These are phyloP conservation scores for Bemisia tabaci DNA, from an alignment of 1,140 invertebrate genomes.

Conservation along the genomic window DNA sequence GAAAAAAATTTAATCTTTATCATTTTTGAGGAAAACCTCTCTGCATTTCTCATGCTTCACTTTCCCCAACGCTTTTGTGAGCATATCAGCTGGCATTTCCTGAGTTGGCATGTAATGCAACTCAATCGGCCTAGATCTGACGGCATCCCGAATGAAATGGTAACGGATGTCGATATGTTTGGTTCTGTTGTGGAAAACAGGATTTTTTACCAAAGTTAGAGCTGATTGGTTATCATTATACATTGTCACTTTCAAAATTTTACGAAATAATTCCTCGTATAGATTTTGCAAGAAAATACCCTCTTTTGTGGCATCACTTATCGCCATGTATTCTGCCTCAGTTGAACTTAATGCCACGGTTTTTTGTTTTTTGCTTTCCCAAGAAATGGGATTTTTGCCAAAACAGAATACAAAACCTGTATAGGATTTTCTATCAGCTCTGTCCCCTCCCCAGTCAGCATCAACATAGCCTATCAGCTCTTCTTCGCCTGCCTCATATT, in stretches of 20 bases:
- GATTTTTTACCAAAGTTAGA: constrained; percentile 15
- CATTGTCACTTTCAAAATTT: constrained; percentile 1
- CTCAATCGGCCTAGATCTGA: background rate
- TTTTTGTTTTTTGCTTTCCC: constrained; percentile 6
- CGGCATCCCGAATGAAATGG: constrained; percentile 24
- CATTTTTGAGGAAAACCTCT: no score
- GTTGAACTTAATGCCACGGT: constrained; percentile 4
- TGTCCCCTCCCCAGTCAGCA: constrained; percentile 26
- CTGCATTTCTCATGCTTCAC: background rate
- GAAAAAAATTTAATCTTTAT: no score
- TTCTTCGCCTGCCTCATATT: constrained; percentile 7
- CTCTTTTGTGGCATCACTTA: constrained; percentile 5
- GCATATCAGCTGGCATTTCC: background rate
- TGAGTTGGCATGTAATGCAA: background rate
- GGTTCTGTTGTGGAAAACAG: constrained; percentile 21
- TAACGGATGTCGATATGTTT: constrained; percentile 24
- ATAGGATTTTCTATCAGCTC: constrained; percentile 24
- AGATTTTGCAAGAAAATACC: background rate
- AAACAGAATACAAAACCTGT: constrained; percentile 28
- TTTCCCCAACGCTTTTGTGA: background rate
- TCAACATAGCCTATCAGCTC: constrained; percentile 17
- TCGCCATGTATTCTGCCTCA: constrained; percentile 11
- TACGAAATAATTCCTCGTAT: constrained; percentile 1
- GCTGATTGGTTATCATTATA: constrained; percentile 12
- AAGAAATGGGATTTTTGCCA: constrained; percentile 24